Evolutionary conservation across 2,797 vertebrate genomes (phyloP).

Genomic region (Siniperca obscura): DNA sequence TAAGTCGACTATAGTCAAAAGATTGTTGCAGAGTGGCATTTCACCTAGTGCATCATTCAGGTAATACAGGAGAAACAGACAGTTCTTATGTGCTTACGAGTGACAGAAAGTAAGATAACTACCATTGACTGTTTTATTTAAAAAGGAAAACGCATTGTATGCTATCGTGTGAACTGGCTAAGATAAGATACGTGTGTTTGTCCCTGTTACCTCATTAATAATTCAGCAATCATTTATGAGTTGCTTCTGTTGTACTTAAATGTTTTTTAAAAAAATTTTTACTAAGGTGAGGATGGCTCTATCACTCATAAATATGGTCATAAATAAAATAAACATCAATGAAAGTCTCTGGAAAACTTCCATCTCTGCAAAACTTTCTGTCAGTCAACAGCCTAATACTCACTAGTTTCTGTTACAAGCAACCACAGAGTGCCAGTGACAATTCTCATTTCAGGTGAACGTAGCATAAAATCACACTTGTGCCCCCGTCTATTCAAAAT

Average conservation of each 20-base stretch:
- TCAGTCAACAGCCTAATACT: not conserved
- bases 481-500: not conserved
- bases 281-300: not conserved
- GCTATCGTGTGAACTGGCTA: not conserved
- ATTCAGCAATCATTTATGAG: not conserved
- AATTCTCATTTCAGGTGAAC: not conserved
- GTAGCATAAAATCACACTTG: not conserved
- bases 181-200: not conserved
- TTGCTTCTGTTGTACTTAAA: not conserved
- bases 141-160: not conserved
- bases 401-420: not conserved
- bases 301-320: not conserved
- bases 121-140: not conserved
- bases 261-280: not conserved
- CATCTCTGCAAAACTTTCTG: not conserved
- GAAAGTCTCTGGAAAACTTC: not conserved
- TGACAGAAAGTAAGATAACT: not conserved
- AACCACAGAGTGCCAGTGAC: not conserved
- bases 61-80: not conserved
- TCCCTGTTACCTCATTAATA: not conserved
- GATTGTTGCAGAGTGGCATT: not conserved
- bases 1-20: not conserved
- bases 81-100: not conserved
- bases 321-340: not conserved
- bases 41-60: not conserved